A percentile compares a stretch with the other conserved stretches of the same genome.
phyloP scores from a whole-genome alignment of 2,797 vertebrate species.

The Catharus ustulatus region DNA sequence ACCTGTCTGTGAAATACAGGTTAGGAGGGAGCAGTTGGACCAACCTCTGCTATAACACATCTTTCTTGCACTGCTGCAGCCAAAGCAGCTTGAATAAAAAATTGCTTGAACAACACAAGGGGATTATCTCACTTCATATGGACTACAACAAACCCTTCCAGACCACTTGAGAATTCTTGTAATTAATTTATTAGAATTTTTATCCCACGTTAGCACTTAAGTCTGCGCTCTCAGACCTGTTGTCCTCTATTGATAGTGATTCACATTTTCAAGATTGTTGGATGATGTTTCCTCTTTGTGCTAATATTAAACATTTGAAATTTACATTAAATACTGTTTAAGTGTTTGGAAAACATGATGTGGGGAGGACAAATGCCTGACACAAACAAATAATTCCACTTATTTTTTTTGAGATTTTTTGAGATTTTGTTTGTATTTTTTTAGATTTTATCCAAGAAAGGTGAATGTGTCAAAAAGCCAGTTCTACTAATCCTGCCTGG shows the following conservation, averaged over 20 bases:
- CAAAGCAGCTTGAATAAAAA: not conserved
- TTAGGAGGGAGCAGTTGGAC: not conserved
- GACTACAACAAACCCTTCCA: not conserved
- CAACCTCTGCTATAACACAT: not conserved
- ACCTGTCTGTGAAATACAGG: not conserved
- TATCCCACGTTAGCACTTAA: not conserved
- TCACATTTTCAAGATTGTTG: not conserved
- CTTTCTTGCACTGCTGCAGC: not conserved
- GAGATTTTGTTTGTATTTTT: not conserved
- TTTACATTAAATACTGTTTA: not conserved
- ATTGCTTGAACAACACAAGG: rapidly evolving
- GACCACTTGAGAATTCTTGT: not conserved
- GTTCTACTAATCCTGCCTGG: not conserved
- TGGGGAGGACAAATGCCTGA: not conserved
- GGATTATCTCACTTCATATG: not conserved
- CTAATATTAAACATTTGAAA: not conserved
- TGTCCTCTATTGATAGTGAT: not conserved
- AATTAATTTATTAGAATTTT: not conserved
- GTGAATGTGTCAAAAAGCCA: not conserved
- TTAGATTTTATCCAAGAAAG: not conserved
- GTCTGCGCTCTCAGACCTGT: not conserved
- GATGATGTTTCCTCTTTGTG: not conserved
- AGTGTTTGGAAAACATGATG: not conserved
- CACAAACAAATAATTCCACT: not conserved
- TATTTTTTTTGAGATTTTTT: not conserved